A percentile compares a stretch with the other conserved stretches of the same genome.
phyloP scores from a whole-genome alignment of 2,888 invertebrate species.

The Lucinisca nassula region DNA sequence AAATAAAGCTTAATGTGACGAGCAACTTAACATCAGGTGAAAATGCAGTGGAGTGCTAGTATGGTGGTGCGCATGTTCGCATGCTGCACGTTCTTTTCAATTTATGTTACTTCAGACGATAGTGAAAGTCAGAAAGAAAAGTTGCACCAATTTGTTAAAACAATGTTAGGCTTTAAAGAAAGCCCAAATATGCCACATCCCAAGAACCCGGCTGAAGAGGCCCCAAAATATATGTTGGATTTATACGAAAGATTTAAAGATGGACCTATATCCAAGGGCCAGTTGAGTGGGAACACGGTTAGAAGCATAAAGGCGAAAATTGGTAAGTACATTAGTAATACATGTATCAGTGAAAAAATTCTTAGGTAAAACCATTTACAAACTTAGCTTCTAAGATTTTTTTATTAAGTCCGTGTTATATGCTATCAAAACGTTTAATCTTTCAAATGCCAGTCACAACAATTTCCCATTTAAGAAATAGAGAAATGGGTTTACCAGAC shows the following conservation, averaged over 20 bases:
- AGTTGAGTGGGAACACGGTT: conserved; percentile 80
- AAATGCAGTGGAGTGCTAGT: background rate
- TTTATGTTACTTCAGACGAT: background rate
- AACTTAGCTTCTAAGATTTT: too few species aligned
- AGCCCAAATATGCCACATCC: conserved; percentile 68
- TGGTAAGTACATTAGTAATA: too few species aligned
- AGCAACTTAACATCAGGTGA: background rate
- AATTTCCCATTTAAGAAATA: too few species aligned
- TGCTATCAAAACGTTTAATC: too few species aligned
- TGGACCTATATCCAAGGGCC: conserved; percentile 71
- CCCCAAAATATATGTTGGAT: conserved; percentile 84
- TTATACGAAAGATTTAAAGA: conserved; percentile 83
- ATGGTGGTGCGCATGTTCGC: background rate
- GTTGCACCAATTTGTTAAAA: conserved; percentile 77
- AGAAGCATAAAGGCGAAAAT: conserved; percentile 81
- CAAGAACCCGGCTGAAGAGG: conserved; percentile 59
- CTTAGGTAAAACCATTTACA: too few species aligned
- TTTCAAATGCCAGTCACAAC: too few species aligned
- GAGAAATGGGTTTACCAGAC: too few species aligned
- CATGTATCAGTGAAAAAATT: too few species aligned
- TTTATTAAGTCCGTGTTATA: too few species aligned
- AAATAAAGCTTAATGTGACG: background rate
- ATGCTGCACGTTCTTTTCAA: background rate
- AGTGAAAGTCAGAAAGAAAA: conserved; percentile 17
- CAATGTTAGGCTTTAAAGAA: conserved; percentile 75